A percentile compares a stretch with the other conserved stretches of the same genome.
These are phyloP conservation scores for Nephotettix cincticeps DNA, from an alignment of 1,140 invertebrate genomes.

Conservation along the genomic window DNA sequence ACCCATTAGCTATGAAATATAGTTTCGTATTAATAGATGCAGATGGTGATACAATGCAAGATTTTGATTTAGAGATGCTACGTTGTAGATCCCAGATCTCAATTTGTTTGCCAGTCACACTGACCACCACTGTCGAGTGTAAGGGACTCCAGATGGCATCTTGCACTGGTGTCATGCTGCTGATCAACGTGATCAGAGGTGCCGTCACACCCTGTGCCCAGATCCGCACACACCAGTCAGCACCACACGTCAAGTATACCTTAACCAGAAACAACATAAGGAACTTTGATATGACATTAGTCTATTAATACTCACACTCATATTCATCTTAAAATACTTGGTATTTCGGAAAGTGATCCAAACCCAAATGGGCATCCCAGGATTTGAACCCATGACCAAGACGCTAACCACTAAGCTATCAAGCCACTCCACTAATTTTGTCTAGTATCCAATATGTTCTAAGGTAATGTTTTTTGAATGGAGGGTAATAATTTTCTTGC, in stretches of 20 bases:
- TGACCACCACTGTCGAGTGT: constrained; percentile 57
- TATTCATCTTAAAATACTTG: no score
- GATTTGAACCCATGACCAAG: no score
- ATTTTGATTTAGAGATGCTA: constrained; percentile 32
- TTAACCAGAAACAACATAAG: no score
- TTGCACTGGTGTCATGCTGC: constrained; percentile 42
- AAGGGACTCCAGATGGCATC: constrained; percentile 57
- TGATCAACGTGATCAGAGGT: constrained; percentile 35
- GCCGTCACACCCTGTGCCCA: constrained; percentile 50
- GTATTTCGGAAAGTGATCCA: no score
- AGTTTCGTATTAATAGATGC: constrained; percentile 12
- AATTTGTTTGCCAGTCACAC: constrained; percentile 50
- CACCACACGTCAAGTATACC: constrained; percentile 56
- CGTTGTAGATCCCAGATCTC: constrained; percentile 40
- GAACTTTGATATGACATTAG: no score
- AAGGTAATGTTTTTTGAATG: no score
- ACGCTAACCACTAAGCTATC: no score
- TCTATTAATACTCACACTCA: no score
- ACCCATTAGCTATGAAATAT: background rate
- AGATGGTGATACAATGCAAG: constrained; percentile 4
- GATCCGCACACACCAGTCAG: constrained; percentile 59
- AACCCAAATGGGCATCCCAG: no score
- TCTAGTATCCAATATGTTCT: no score
- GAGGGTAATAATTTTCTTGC: no score
- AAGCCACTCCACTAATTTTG: no score